Percentiles rank a stretch among this genome's conserved stretches.
These are phyloP conservation scores for Papilio protenor DNA, from an alignment of 2,888 invertebrate species.

Conservation along the genomic window DNA sequence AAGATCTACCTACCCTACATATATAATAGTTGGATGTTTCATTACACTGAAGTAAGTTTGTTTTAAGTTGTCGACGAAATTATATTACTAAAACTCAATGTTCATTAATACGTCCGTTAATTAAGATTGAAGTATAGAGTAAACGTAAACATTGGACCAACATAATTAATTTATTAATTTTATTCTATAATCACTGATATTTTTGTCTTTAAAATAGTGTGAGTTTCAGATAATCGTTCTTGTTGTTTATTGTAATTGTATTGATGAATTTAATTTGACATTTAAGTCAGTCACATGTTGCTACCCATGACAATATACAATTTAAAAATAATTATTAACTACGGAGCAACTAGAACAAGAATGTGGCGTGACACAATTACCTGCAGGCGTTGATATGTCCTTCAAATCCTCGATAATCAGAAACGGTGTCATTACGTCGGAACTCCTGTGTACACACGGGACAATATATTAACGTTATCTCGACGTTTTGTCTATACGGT, in stretches of 20 bases:
- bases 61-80: slow-evolving; percentile 3
- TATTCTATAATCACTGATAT: background rate
- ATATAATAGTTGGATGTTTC: background rate
- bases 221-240: background rate
- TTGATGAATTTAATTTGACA: background rate
- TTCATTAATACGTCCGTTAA: background rate
- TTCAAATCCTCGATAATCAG: slow-evolving; percentile 57
- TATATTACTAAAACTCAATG: background rate
- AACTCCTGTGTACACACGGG: slow-evolving; percentile 60
- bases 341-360: slow-evolving; percentile 43
- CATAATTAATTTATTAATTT: background rate
- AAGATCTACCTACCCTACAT: slow-evolving; percentile 10
- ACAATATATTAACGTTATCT: slow-evolving; percentile 81
- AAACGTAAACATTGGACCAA: background rate
- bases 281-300: too few relatives aligned
- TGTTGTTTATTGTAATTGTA: background rate
- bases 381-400: slow-evolving; percentile 48
- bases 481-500: slow-evolving; percentile 72
- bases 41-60: background rate
- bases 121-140: background rate
- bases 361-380: slow-evolving; percentile 59
- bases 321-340: background rate
- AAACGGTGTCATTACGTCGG: slow-evolving; percentile 64
- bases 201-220: background rate
- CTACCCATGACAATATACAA: too few relatives aligned